Base-by-base conservation (phyloP, 1,140 invertebrate species). In the Ostrea denselamellosa region DNA sequence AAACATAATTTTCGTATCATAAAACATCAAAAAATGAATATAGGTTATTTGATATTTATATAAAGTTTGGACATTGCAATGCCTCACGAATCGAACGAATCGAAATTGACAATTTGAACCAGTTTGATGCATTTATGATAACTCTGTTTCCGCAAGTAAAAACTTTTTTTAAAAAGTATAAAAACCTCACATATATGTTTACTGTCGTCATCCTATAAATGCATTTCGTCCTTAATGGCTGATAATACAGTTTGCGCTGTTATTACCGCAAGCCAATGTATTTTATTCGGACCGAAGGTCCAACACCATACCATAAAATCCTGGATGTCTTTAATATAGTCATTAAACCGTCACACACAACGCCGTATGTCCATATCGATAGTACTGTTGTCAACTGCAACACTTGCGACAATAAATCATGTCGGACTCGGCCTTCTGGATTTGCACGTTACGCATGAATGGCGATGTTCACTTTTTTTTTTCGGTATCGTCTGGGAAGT, bases 291-390 rank as follows among this genome's bases (percentile, higher is more conserved):
- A 77, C 25, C 9, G 68, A 28, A 17, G 9, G 68, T 25, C 25
- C 9, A 28, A 77, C 68, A 77, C 25, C 9, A 9, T 77, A 77
- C 25, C 68, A 77, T 77, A 77, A 77, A 77, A 77, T 25, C 25
- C 68, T 77, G 9, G 68, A 77, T 77, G 68, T 34, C 68, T 77
- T 77, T 77, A 77, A 77, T 25, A 77, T 77, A 77, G 68, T 25
- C 3, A 77, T 77, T 34, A 77, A 77, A 77, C 68, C 25, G 68
- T 77, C 68, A 77, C 14, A 77, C 25, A 44, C 8, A 28, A 28
- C 25, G 28, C 28, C 22, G 68, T 77, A 14, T 25, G 68, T 8
- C 68, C 68, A 25, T 9, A 28, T 25, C 28, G 68, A 28, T 14
- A 25, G 8, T 34, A 14, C 28, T 34, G 68, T 77, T 77, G 68